Evolutionary conservation across 1,140 invertebrate genomes (phyloP), one percentile per base, ranked within the genome.

Genomic region (Catajapyx aquilonaris): DNA sequence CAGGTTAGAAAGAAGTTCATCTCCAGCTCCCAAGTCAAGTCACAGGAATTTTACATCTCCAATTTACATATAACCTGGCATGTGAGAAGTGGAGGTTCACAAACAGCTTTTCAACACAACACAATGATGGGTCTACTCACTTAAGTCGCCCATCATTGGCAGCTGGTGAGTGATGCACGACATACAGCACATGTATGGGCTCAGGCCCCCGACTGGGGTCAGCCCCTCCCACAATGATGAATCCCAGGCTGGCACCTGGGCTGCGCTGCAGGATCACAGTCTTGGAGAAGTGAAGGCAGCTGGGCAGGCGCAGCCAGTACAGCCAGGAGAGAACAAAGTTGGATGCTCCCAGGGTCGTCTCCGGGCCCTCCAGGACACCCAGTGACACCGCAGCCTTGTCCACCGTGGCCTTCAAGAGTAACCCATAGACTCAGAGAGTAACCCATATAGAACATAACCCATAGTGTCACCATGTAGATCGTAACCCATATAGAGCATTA

Each of bases 251-350:
- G 17, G 54, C 54, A 25, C 40, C 48, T 13, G 52, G 44, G 41
- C 52, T 50, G 19, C 58, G 47, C 35, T 59, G 48, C 11, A 65
- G 44, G 16, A 58, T 52, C 7, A 64, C 56, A n/a, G 55, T 58
- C 45, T 60, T 62, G 7, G 59, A 46, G 23, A 56, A 48, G 32
- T 64, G 58, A 41, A 61, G 61, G n/a, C 48, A 47, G 39, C 58
- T 60, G n/a, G 63, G 62, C 42, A 65, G 43, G 32, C 55, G 51
- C 34, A 64, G 60, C 63, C 64, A 66, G 46, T 59, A 66, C 33
- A 63, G 46, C 64, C 64, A 66, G 20, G 56, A 57, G 10, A 63
- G 64, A 5, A 54, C 55, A 44, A 66, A 66, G 44, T 62, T 61
- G 16, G 44, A 46, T 21, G 48, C 48, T 11, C 57, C 57, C 25